Evolutionary conservation across 2,888 invertebrate species (phyloP).

Genomic region (Amblyteles armatorius): DNA sequence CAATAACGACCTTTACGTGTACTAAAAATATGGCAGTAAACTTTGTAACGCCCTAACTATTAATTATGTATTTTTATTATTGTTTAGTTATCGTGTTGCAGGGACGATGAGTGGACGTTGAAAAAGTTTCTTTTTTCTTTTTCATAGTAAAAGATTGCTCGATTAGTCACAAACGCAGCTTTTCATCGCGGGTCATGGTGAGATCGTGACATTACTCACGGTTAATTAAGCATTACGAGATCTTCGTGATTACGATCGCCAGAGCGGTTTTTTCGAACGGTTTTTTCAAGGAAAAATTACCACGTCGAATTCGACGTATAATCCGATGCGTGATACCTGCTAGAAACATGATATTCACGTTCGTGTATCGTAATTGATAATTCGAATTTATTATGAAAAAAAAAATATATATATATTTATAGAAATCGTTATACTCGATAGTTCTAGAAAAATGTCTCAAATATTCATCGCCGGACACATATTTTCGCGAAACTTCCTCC

Average conservation of each 20-base stretch:
- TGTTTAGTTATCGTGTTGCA: conserved; percentile 18
- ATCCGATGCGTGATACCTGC: conserved; percentile 17
- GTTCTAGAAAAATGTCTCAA: conserved; percentile 22
- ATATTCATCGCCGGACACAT: conserved; percentile 5
- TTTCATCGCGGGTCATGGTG: conserved; percentile 56
- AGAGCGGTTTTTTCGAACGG: not conserved
- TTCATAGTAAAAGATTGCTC: not conserved
- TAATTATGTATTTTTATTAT: conserved; percentile 34
- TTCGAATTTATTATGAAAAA: not conserved
- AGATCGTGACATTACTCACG: conserved; percentile 54
- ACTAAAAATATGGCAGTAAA: conserved; percentile 76
- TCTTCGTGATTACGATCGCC: conserved; percentile 3
- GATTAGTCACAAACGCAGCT: not conserved
- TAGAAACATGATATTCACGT: not conserved
- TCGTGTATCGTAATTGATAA: not conserved
- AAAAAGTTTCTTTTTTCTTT: conserved; percentile 11
- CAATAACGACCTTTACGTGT: conserved; percentile 67
- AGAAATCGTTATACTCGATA: conserved; percentile 17
- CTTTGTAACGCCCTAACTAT: conserved; percentile 63
- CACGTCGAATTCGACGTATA: conserved; percentile 55
- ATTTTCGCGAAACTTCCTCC: conserved; percentile 44
- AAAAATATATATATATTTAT: not conserved
- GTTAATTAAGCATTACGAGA: conserved; percentile 5
- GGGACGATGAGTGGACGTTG: conserved; percentile 28
- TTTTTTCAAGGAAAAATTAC: conserved; percentile 15